A percentile compares a stretch with the other conserved stretches of the same genome.
phyloP scores from a whole-genome alignment of 2,888 invertebrate genomes.

The Phytoseiulus persimilis region DNA sequence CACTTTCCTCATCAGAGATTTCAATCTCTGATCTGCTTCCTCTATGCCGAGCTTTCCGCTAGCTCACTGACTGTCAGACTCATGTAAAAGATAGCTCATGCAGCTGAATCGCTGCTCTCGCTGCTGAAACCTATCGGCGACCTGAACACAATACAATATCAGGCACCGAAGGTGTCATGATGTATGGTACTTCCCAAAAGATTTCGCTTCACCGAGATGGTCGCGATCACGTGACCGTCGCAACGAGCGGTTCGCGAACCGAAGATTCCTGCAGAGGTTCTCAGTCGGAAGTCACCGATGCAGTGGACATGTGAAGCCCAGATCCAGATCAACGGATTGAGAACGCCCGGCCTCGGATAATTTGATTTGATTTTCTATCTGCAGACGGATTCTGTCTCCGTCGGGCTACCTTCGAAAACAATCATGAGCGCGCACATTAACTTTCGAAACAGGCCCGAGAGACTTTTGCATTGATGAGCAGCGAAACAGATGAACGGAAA shows the following conservation, averaged over 20 bases:
- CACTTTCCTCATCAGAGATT: not conserved
- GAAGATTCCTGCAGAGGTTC: no score
- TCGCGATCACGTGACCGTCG: not conserved
- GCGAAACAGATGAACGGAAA: not conserved
- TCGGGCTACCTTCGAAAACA: no score
- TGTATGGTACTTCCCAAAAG: not conserved
- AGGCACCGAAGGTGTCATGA: not conserved
- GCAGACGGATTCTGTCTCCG: no score
- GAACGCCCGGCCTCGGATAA: no score
- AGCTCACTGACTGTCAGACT: not conserved
- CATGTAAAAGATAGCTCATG: not conserved
- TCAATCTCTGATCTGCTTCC: not conserved
- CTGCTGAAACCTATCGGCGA: no score
- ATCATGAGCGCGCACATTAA: no score
- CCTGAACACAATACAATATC: not conserved
- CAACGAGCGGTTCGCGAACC: no score
- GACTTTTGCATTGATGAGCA: not conserved
- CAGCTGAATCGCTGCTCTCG: no score
- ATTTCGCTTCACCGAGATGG: not conserved
- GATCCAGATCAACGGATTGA: no score
- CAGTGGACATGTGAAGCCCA: no score
- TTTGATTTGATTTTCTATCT: no score
- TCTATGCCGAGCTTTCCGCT: not conserved
- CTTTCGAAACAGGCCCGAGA: not conserved
- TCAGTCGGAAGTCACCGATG: no score